A percentile compares a stretch with the other conserved stretches of the same genome.
These are phyloP conservation scores for Heliothis peltigera DNA, from an alignment of 2,888 invertebrate species.

Conservation along the genomic window DNA sequence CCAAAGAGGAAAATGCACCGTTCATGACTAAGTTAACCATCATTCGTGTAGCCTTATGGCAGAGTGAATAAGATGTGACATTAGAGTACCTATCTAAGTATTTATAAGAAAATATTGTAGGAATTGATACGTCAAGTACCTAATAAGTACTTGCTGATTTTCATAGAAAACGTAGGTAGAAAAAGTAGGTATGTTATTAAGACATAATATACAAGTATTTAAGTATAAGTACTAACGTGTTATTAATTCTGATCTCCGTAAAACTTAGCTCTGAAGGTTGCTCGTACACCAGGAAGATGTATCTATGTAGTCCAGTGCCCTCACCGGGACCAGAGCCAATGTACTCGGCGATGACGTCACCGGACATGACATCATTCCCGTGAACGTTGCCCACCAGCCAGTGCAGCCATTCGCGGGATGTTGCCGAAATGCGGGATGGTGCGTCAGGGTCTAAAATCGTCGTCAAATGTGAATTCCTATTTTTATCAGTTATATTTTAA, in stretches of 20 bases:
- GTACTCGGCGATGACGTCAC: slow-evolving; percentile 43
- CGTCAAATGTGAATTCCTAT: too few relatives aligned
- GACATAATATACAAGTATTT: not conserved
- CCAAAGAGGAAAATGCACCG: too few relatives aligned
- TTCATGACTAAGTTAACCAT: too few relatives aligned
- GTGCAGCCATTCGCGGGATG: slow-evolving; percentile 50
- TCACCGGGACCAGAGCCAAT: slow-evolving; percentile 89
- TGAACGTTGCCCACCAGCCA: slow-evolving; percentile 62
- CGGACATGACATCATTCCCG: slow-evolving; percentile 20
- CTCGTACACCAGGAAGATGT: slow-evolving; percentile 93
- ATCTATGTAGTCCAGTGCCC: slow-evolving; percentile 93
- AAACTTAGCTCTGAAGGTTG: slow-evolving; percentile 90
- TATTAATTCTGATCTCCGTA: slow-evolving; percentile 86
- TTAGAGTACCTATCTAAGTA: too few relatives aligned
- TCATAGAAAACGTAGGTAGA: too few relatives aligned
- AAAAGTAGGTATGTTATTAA: too few relatives aligned
- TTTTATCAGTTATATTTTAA: too few relatives aligned
- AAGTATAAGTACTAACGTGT: slow-evolving; percentile 84
- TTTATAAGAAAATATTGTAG: too few relatives aligned
- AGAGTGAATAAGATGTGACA: too few relatives aligned
- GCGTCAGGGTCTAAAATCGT: slow-evolving; percentile 39
- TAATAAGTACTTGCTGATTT: too few relatives aligned
- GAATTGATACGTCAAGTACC: too few relatives aligned
- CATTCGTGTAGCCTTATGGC: too few relatives aligned
- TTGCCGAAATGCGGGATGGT: slow-evolving; percentile 45